A percentile compares a stretch with the other conserved stretches of the same genome.
phyloP scores from a whole-genome alignment of 2,113 vertebrate genomes.

The Panurus biarmicus region DNA sequence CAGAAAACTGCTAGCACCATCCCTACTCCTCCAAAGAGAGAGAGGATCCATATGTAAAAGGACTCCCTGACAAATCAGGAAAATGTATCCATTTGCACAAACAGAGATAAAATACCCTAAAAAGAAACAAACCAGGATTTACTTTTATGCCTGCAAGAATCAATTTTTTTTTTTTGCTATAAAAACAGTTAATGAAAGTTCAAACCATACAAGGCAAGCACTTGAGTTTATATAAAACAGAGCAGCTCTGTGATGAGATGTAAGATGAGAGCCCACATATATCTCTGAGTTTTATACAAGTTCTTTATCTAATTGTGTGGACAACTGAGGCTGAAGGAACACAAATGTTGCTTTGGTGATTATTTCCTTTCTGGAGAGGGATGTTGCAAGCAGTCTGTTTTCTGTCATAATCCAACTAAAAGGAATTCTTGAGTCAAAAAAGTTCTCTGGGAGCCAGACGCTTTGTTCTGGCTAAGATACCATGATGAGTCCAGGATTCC shows the following conservation, averaged over 20 bases:
- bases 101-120: not conserved
- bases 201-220: not conserved
- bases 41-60: not conserved
- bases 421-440: not conserved
- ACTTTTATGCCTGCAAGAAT: not conserved
- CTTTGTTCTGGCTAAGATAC: not conserved
- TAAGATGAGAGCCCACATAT: not conserved
- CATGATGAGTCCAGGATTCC: not conserved
- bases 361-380: not conserved
- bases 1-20: not conserved
- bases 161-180: not conserved
- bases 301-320: not conserved
- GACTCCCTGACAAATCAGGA: not conserved
- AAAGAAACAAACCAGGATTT: not conserved
- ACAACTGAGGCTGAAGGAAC: not conserved
- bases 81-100: not conserved
- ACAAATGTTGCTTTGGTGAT: not conserved
- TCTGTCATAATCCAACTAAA: not conserved
- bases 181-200: not conserved
- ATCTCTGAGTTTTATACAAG: not conserved
- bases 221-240: not conserved
- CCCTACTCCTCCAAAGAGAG: not conserved
- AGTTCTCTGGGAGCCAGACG: not conserved
- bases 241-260: not conserved
- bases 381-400: constrained; percentile 12